Base-by-base conservation (phyloP, 1,140 invertebrate species). In the Drosophila seguyi region DNA sequence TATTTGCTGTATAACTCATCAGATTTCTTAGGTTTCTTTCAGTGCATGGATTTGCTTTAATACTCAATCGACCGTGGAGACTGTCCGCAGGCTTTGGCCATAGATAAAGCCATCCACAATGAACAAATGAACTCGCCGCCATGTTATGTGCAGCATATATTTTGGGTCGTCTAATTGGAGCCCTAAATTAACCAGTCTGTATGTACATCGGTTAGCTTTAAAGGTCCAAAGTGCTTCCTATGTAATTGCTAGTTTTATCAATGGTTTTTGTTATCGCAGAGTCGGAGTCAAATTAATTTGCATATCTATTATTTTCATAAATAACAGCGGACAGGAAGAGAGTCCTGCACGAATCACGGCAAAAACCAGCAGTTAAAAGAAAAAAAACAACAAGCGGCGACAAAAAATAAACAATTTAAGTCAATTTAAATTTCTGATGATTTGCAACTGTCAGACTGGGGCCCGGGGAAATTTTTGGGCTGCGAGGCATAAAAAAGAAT, bases 221-320 rank as follows among this genome's bases (percentile, higher is more conserved):
- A 85, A 85, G 71, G 44, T 34, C 29, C 36, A 36, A 25, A 34
- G 18, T 25, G 4, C 36, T 29, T 29, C 22, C n/a, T n/a, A 50
- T 69, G 76, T 84, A 87, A 87, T 87, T 84, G 84, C 84, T 74
- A 58, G 84, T 77, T 80, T 84, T 90, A 90, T 90, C 85, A 83
- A 68, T 84, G 68, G 56, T 82, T 72, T 78, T 82, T 72, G 67
- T 27, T 41, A 61, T 41, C 57, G 58, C 48, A 44, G 36, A 20
- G 69, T 48, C 67, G 66, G 63, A 73, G 61, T 52, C 60, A 83
- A 75, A 87, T 84, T 87, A 77, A 87, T 87, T 87, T 87, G 84
- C 84, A 90, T 87, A 84, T 88, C 84, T 84, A 87, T 90, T 90
- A 87, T 87, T 88, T 87, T 90, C 85, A 87, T 87, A 87, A 87